A percentile compares a stretch with the other conserved stretches of the same genome.
Conservation (phyloP, 1,140 invertebrate species). For the Acyrthosiphon pisum region DNA sequence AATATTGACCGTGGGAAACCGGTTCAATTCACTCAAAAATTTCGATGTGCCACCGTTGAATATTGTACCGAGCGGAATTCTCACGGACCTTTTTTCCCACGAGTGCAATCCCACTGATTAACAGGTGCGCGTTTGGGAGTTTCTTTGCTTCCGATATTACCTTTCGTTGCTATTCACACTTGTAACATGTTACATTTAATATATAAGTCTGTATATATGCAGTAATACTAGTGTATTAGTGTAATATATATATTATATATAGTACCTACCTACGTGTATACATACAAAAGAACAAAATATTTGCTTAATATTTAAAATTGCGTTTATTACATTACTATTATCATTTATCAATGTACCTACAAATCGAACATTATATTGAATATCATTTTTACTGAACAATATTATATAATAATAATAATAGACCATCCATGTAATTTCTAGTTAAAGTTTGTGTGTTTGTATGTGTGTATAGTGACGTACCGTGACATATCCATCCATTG, state of each 20-base stretch:
- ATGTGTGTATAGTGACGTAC: background rate
- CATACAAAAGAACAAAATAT: background rate
- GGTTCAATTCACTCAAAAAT: conserved; percentile 47
- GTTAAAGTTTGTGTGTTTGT: background rate
- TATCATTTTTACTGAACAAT: background rate
- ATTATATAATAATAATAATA: background rate
- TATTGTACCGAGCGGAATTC: conserved; percentile 50
- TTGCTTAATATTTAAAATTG: background rate
- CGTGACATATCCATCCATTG: conserved; percentile 12
- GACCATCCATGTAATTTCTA: background rate
- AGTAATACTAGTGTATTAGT: background rate
- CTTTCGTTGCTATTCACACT: conserved; percentile 44
- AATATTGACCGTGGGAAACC: conserved; percentile 52
- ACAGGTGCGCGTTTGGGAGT: conserved; percentile 52
- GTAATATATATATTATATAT: background rate
- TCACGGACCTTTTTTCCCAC: conserved; percentile 52
- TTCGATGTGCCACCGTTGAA: conserved; percentile 53
- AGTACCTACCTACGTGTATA: background rate
- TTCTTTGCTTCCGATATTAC: conserved; percentile 52
- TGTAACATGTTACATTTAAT: conserved; percentile 17
- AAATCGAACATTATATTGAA: background rate
- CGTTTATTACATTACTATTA: background rate
- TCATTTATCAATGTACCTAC: background rate
- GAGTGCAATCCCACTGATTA: conserved; percentile 54
- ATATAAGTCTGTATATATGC: background rate